Evolutionary conservation across 2,888 invertebrate genomes (phyloP), one percentile per base, ranked within the genome.

Genomic region (Bombylius major): DNA sequence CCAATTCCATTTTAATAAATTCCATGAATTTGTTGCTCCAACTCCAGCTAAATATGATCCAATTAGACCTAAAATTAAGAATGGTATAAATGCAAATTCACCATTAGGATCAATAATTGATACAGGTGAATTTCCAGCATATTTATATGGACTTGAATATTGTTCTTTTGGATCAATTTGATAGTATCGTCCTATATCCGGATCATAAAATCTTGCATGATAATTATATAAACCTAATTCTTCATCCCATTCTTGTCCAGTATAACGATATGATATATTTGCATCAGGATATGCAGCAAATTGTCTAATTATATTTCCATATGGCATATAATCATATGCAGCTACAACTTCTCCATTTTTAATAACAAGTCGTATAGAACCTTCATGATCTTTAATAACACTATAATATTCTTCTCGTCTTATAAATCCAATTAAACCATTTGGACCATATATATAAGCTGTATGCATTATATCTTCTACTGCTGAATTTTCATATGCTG

Each of bases 201-300:
- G 64, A 48, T 65, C 65, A 47, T 64, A 65, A 6, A 65, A 47
- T 42, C 65, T 53, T 4, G 62, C 62, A 50, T 65, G 63, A 51
- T 56, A 64, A 50, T 65, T 63, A 47, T 65, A 65, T 5, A 65
- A 55, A 0, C 58, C 59, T 3, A 60, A 60, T 55, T 65, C 64
- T 36, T 62, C 56, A 50, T 65, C 65, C 56, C 55, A 64, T 57
- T 65, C 65, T 36, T 65, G 63, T 1, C 64, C 65, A 8, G 63
- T 61, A 50, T 60, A 64, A 1, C 63, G 55, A 53, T 62, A 63
- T 0, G 50, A 11, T 6, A 63, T 57, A 13, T 65, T 58, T 3
- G 53, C 54, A 12, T 57, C 56, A 5, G 47, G 32, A 42, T 59
- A 53, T 9, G 14, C 32, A 7, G 59, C 62, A 52, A 53, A 65